phyloP scores from a whole-genome alignment of 1,140 invertebrate species.

The Micrasema longulum region DNA sequence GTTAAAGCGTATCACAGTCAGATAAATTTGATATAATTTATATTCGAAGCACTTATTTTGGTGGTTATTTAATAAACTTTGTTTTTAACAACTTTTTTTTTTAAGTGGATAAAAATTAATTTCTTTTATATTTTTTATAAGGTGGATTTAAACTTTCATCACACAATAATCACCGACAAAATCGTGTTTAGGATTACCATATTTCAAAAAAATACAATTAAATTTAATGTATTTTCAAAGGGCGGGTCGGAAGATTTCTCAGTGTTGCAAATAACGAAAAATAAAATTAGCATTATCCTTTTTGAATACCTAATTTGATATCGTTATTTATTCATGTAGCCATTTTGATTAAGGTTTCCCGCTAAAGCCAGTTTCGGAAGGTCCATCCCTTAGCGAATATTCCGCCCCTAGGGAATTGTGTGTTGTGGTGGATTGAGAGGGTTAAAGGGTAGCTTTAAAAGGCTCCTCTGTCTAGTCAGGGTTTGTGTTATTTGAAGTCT shows the following conservation, averaged over 20 bases:
- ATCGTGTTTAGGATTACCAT: too few relatives aligned
- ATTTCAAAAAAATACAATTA: not conserved
- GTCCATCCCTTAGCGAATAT: conserved; percentile 18
- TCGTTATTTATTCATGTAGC: conserved; percentile 31
- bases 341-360: conserved; percentile 33
- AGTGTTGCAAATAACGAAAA: conserved; percentile 1
- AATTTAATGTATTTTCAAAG: not conserved
- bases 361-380: conserved; percentile 18
- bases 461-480: not conserved
- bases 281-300: conserved; percentile 21
- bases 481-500: not conserved
- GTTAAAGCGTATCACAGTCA: too few relatives aligned
- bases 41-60: too few relatives aligned
- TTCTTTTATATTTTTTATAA: not conserved
- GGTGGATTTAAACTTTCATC: too few relatives aligned
- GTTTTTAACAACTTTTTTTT: too few relatives aligned
- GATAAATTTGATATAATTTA: too few relatives aligned
- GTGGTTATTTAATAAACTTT: too few relatives aligned
- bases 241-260: not conserved
- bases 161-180: not conserved
- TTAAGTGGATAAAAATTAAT: not conserved
- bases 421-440: not conserved
- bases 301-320: conserved; percentile 24
- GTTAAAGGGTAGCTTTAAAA: conserved; percentile 15
- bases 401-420: conserved; percentile 3